Conservation (phyloP, 2,888 invertebrate genomes). For the Nebria brevicollis region DNA sequence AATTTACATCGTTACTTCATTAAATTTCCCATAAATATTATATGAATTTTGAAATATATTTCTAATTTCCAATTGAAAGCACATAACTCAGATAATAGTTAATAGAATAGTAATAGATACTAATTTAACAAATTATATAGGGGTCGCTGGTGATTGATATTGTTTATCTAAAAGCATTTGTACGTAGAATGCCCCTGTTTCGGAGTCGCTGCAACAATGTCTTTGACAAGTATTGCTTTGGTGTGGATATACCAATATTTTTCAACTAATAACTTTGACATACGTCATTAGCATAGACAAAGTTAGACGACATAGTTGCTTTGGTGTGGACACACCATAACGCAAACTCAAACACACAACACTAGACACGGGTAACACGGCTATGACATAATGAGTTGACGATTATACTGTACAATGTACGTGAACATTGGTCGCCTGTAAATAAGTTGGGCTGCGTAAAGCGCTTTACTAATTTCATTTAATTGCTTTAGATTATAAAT, state of each 20-base stretch:
- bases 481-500: too few species aligned
- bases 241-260: neutral
- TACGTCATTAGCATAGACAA: constrained; percentile 1
- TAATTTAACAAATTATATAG: neutral
- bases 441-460: neutral
- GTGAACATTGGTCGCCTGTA: neutral
- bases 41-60: too few species aligned
- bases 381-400: neutral
- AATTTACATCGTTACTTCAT: too few species aligned
- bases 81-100: too few species aligned
- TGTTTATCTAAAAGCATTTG: neutral
- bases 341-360: neutral
- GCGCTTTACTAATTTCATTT: too few species aligned
- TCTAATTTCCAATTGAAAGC: too few species aligned
- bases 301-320: neutral
- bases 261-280: neutral
- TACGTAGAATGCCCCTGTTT: neutral
- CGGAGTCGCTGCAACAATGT: neutral
- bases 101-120: too few species aligned
- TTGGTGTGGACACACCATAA: constrained; percentile 1
- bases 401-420: neutral
- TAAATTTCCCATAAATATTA: too few species aligned
- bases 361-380: neutral
- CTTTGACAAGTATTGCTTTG: neutral
- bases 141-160: neutral